These are phyloP conservation scores for Enteromius treurensis DNA, from an alignment of 2,797 vertebrate species.

Conservation along the genomic window DNA sequence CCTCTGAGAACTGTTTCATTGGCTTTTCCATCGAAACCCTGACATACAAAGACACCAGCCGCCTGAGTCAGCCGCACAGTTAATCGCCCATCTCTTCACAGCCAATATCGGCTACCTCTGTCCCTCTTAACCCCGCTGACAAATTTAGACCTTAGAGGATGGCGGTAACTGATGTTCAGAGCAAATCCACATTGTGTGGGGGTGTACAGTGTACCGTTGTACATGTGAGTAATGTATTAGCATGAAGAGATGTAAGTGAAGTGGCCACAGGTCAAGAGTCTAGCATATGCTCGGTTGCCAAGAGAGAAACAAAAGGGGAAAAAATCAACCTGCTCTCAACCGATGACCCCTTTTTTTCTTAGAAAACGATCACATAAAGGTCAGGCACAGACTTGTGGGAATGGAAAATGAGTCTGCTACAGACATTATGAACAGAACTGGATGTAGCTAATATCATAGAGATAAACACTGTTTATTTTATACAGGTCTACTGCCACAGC, in stretches of 20 bases:
- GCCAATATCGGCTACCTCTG: constrained; percentile 61
- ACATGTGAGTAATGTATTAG: constrained; percentile 33
- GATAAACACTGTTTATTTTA: constrained; percentile 1
- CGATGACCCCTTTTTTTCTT: constrained; percentile 56
- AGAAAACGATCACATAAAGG: constrained; percentile 65
- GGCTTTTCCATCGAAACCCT: constrained; percentile 70
- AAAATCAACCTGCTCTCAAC: constrained; percentile 49
- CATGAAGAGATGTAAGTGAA: constrained; percentile 19
- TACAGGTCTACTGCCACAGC: neutral
- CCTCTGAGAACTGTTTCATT: constrained; percentile 72
- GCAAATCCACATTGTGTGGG: constrained; percentile 46
- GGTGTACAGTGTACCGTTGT: constrained; percentile 24
- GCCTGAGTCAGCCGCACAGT: constrained; percentile 75
- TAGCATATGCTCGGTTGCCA: constrained; percentile 50
- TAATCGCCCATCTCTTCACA: constrained; percentile 75
- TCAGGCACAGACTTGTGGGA: constrained; percentile 49
- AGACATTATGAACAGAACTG: constrained; percentile 50
- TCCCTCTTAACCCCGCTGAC: constrained; percentile 63
- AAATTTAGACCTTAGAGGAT: constrained; percentile 67
- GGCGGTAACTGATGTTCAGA: constrained; percentile 56
- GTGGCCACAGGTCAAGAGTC: constrained; percentile 19
- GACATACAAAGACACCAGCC: constrained; percentile 71
- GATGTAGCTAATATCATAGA: constrained; percentile 10
- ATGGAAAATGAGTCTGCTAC: constrained; percentile 56
- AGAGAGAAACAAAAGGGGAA: constrained; percentile 25